Percentiles rank a stretch among this genome's conserved stretches.
Evolutionary conservation across 2,888 invertebrate species (phyloP).

Genomic region (Syrphus vitripennis): DNA sequence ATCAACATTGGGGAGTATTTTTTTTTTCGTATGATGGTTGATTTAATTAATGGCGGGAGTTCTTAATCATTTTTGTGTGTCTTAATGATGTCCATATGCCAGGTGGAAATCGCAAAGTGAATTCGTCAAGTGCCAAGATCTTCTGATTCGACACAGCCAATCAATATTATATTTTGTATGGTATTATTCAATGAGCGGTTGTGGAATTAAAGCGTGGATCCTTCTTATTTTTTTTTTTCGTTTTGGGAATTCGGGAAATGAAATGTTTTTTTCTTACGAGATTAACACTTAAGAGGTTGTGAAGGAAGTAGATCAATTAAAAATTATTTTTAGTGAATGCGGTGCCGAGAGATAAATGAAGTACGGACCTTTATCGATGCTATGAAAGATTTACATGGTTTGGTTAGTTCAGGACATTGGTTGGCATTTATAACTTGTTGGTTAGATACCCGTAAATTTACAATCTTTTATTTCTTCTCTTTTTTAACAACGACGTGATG

Average conservation of each 20-base stretch:
- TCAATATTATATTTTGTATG: constrained; percentile 9
- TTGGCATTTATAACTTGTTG: no score
- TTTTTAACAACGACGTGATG: no score
- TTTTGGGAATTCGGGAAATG: constrained; percentile 1
- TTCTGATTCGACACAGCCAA: constrained; percentile 59
- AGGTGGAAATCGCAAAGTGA: constrained; percentile 52
- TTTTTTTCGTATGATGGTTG: constrained; percentile 27
- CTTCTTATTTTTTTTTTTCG: not conserved
- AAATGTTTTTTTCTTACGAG: not conserved
- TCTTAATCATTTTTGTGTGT: constrained; percentile 59
- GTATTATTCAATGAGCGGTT: not conserved
- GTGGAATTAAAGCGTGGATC: constrained; percentile 57
- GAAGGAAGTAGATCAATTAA: not conserved
- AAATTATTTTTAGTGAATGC: not conserved
- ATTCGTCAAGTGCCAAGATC: constrained; percentile 41
- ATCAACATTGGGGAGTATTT: not conserved
- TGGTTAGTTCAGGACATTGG: no score
- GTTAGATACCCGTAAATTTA: no score
- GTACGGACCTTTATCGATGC: not conserved
- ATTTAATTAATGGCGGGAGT: constrained; percentile 68
- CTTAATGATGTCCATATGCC: constrained; percentile 49
- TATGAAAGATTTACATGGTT: no score
- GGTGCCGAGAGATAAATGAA: not conserved
- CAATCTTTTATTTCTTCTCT: no score
- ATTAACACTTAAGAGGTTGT: not conserved